Evolutionary conservation across 2,797 vertebrate species (phyloP), one percentile per base, ranked within the genome.

Genomic region (Psittacula derbiana): DNA sequence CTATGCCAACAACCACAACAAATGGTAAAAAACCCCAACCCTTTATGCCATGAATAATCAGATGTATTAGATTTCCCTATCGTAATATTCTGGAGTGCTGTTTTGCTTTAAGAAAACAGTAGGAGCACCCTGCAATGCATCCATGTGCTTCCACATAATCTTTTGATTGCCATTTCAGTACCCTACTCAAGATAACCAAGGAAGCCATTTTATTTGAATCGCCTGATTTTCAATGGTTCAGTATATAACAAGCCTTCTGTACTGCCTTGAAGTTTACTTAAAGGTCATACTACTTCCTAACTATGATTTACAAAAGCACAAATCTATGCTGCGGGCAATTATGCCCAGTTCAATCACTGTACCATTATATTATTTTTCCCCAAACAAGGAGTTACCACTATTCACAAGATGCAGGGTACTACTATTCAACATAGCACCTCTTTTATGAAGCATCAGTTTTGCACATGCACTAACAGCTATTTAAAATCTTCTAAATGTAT

Each of bases 221-320:
- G 55, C 3, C 4, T 7, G 61, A 46, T 40, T 86, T 78, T 38
- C 43, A 71, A 0, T 31, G 36, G 62, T 52, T 76, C 20, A 58
- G 41, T 58, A 90, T 44, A 76, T 19, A 88, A 70, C 53, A 8
- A 38, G 28, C 60, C 40, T 81, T 81, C 75, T 73, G 66, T 41
- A 52, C 31, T 75, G 28, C 67, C 55, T 73, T 43, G 52, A 79
- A 81, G 27, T 83, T 40, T 76, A 69, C n/a, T 76, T 65, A 83
- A 50, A 95, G 78, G 80, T 60, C 82, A 96, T 84, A 72, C 82
- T 73, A 73, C 36, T 69, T 93, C 80, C 53, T 33, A 95, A 18
- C 71, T 76, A 49, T 41, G 72, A 38, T 92, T 90, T 71, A 96
- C 61, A 96, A 87, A 93, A 74, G 66, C 49, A 70, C 55, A 90